These are phyloP conservation scores for Illadopsis cleaveri DNA, from an alignment of 2,113 vertebrate genomes.

Conservation along the genomic window DNA sequence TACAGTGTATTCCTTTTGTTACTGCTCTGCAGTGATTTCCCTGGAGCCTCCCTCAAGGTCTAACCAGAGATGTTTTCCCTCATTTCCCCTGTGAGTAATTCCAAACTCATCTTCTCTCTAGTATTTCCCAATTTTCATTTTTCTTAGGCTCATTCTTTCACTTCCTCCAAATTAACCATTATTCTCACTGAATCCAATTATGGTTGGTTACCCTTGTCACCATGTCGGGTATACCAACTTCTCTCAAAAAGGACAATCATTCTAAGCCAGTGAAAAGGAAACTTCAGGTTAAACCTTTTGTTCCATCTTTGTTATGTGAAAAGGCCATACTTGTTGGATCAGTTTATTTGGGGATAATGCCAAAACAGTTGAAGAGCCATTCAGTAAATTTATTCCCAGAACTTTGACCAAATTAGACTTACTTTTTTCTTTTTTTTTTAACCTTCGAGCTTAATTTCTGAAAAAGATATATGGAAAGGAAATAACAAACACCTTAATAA, in stretches of 20 bases:
- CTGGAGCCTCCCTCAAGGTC: neutral
- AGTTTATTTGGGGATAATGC: neutral
- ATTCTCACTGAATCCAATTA: neutral
- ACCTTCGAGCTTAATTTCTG: neutral
- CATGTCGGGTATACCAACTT: rapidly evolving
- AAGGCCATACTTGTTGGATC: neutral
- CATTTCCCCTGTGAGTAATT: neutral
- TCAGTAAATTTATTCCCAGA: neutral
- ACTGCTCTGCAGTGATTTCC: neutral
- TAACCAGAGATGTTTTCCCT: neutral
- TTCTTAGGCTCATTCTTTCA: neutral
- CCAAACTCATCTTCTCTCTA: neutral
- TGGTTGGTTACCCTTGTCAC: neutral
- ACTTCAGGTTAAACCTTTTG: neutral
- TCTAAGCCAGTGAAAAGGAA: neutral
- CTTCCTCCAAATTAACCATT: neutral
- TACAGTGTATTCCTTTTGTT: neutral
- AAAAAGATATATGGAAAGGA: neutral
- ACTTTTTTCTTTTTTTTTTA: rapidly evolving
- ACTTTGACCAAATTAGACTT: neutral
- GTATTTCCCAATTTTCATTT: neutral
- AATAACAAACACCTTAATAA: neutral
- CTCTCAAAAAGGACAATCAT: neutral
- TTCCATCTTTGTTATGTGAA: neutral
- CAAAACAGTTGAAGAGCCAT: neutral